Evolutionary conservation across 2,888 invertebrate species (phyloP).

Genomic region (Drosophila mettleri): DNA sequence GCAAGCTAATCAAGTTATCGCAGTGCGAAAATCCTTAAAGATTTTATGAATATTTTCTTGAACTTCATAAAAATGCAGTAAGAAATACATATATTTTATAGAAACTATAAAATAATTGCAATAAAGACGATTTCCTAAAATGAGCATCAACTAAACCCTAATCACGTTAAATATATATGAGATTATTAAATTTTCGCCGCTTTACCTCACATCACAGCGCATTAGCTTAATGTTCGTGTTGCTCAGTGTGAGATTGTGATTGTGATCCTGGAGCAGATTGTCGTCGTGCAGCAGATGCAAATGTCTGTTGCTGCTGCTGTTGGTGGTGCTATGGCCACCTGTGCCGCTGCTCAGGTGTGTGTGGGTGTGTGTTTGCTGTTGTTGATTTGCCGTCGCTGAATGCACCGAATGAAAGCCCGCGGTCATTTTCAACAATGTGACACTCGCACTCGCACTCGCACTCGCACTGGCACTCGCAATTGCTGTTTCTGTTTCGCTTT

Average conservation of each 20-base stretch:
- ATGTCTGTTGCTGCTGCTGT: slow-evolving; percentile 8
- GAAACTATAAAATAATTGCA: no score
- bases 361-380: slow-evolving; percentile 29
- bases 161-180: neutral
- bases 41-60: no score
- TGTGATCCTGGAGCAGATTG: slow-evolving; percentile 50
- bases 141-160: no score
- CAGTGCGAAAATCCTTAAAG: no score
- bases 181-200: no score
- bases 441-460: slow-evolving; percentile 31
- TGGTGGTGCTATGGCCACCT: slow-evolving; percentile 11
- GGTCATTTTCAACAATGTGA: slow-evolving; percentile 76
- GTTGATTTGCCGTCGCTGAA: slow-evolving; percentile 79
- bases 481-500: slow-evolving; percentile 59
- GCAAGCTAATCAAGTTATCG: no score
- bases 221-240: slow-evolving; percentile 54
- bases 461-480: slow-evolving; percentile 22
- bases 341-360: slow-evolving; percentile 12
- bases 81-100: no score
- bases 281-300: slow-evolving; percentile 39
- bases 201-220: slow-evolving; percentile 66
- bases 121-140: no score
- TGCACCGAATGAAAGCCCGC: slow-evolving; percentile 78
- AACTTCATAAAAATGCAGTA: no score
- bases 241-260: slow-evolving; percentile 51